These are phyloP conservation scores for Ochotona princeps DNA, from an alignment of 2,113 vertebrate species.

Conservation along the genomic window DNA sequence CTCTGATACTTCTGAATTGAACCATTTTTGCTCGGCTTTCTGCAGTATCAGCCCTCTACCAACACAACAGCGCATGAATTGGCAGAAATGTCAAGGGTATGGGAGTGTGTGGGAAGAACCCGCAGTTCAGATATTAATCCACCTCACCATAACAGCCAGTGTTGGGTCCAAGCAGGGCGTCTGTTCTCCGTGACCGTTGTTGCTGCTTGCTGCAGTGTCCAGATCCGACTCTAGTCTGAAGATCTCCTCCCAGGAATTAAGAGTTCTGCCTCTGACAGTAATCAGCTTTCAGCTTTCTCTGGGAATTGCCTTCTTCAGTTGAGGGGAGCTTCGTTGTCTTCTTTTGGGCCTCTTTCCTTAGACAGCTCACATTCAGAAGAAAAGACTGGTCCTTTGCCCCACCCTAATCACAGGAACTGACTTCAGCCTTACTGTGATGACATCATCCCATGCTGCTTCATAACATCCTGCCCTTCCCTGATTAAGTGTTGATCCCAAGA, in stretches of 20 bases:
- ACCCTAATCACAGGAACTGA: not conserved
- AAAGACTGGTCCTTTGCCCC: not conserved
- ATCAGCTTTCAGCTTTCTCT: not conserved
- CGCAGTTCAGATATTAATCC: not conserved
- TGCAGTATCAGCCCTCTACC: not conserved
- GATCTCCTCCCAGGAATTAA: not conserved
- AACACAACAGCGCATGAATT: not conserved
- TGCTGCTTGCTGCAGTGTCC: not conserved
- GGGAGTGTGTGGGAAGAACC: not conserved
- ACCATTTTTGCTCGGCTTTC: not conserved
- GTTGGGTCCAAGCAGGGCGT: not conserved
- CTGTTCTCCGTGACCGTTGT: not conserved
- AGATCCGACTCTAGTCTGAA: not conserved
- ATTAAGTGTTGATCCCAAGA: not conserved
- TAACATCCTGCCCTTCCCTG: not conserved
- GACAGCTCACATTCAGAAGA: not conserved
- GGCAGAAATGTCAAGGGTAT: not conserved
- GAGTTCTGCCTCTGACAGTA: slow-evolving; percentile 4
- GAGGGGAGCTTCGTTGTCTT: not conserved
- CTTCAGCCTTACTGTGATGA: not conserved
- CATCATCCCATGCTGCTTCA: not conserved
- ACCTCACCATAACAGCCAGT: not conserved
- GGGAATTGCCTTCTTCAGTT: not conserved
- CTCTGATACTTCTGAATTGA: not conserved
- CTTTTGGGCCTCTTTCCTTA: not conserved